Conservation (phyloP, 2,888 invertebrate genomes). For the Folsomia candida region DNA sequence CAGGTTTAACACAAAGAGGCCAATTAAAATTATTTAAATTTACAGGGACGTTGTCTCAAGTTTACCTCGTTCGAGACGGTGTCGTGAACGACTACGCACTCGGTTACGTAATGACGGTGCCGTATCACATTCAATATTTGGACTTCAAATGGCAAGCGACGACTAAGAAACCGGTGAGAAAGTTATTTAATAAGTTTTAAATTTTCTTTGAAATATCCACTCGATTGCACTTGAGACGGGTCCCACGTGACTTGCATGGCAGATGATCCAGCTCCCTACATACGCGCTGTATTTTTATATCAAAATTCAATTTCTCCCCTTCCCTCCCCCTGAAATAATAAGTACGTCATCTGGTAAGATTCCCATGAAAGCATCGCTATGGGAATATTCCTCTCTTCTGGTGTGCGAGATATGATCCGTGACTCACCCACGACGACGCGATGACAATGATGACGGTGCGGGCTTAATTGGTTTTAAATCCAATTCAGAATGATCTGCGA, state of each 20-base stretch:
- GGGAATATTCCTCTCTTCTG: neutral
- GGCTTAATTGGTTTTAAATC: neutral
- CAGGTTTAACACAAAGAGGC: no score
- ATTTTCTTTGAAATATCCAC: no score
- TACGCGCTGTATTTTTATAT: no score
- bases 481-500: no score
- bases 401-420: no score
- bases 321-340: no score
- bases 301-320: neutral
- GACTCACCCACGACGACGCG: no score
- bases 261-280: no score
- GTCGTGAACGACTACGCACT: slow-evolving; percentile 87
- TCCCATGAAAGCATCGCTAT: neutral
- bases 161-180: slow-evolving; percentile 72
- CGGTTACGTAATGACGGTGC: slow-evolving; percentile 82
- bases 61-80: slow-evolving; percentile 88
- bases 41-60: slow-evolving; percentile 78
- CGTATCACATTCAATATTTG: slow-evolving; percentile 77
- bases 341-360: neutral
- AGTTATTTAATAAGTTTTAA: no score
- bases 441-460: no score
- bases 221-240: no score
- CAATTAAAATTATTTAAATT: slow-evolving; percentile 52
- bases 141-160: slow-evolving; percentile 92
- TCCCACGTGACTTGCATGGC: no score